Base-by-base conservation (phyloP, 2,113 vertebrate species). In the Diphyllodes magnificus region DNA sequence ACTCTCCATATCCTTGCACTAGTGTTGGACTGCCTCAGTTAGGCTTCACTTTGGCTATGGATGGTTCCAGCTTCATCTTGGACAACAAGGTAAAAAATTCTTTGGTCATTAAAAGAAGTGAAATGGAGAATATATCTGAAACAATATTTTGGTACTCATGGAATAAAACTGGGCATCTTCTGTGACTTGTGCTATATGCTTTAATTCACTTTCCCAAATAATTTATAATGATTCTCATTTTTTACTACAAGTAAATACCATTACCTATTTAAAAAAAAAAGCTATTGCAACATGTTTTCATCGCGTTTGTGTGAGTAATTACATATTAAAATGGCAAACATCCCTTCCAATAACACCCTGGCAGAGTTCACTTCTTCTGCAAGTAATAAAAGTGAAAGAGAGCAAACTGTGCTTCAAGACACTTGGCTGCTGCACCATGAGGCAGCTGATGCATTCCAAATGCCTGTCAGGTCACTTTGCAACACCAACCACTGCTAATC, bases 311-410 rank as follows among this genome's bases (percentile, higher is more conserved):
- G 30, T 0, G 2, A 94, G 54, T 65, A 95, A 92, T 85, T 84
- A 40, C 82, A 82, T 80, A 88, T 35, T 93, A 91, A 96, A 96
- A 95, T 82, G 90, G 94, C 90, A 93, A 93, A 65, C 69, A 83
- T 82, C 90, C 64, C 71, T 96, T 96, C 86, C 93, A 97, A 92
- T 93, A 87, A 86, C 75, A 88, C 82, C 83, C 87, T 95, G 92
- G 90, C 91, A 96, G 80, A 87, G 90, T 72, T 93, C 0, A 1
- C 72, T 82, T 78, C 90, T 96, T 94, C 94, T 96, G 91, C 85
- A 94, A 94, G 88, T 53, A 88, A 93, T 96, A 96, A 95, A 93
- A 82, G 35, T 7, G 1, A 65, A 90, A 85, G 78, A 92, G 85
- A 94, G 70, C 70, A 95, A 91, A 84, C 60, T 6, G 6, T 49